Evolutionary conservation across 2,113 vertebrate species (phyloP), one percentile per base, ranked within the genome.

Genomic region (Gambusia holbrooki): DNA sequence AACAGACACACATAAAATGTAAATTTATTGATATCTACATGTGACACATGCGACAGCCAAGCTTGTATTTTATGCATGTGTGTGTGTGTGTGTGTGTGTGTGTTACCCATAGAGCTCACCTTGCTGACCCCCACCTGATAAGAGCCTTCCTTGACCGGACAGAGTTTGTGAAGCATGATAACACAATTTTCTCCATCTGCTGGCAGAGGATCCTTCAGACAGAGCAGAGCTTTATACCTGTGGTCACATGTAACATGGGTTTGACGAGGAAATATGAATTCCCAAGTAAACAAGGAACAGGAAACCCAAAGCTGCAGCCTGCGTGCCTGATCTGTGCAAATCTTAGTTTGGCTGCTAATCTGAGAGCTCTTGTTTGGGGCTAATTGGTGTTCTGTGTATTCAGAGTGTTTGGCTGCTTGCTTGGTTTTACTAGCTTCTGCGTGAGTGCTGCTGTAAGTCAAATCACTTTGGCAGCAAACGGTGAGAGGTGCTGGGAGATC

Each of bases 211-310:
- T 94, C 93, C 74, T 90, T 93, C 79, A 98, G 91, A 67, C 96
- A 94, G 0, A 98, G 90, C 0, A 99, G 94, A 28, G 95, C 95
- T 89, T 97, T 97, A 74, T 99, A 99, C 93, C 98, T 99, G 89
- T 22, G 67, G 22, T 27, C 66, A 78, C 51, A 64, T n/a, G 3
- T 35, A 28, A 37, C 54, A 62, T 54, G 51, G 7, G 72, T 48
- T 73, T 35, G 30, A 72, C 5, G 72, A 14, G 71, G 33, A 5
- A 29, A 0, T 48, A 25, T 35, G 27, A 86, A 68, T 69, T 71
- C 29, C 22, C 12, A 64, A 33, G 17, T n/a, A 29, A 69, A 64
- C 30, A 80, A 19, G 7, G 45, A 14, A 25, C 14, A 62, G 48
- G 48, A 75, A 72, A 77, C 66, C 54, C 48, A 70, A 29, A 75